Conservation (phyloP, 2,888 invertebrate genomes). For the Busseola fusca region DNA sequence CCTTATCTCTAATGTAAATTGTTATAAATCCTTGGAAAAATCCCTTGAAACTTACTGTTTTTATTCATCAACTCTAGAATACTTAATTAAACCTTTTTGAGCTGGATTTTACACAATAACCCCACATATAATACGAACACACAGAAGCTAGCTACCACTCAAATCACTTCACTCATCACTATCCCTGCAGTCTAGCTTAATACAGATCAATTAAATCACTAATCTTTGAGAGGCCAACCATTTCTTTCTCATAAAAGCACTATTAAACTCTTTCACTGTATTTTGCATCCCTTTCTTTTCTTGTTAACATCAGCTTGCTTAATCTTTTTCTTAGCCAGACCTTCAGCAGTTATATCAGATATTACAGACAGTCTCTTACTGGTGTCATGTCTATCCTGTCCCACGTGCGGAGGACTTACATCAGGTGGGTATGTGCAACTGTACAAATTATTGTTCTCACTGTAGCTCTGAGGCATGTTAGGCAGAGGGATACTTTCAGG, state of each 20-base stretch:
- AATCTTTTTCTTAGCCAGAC: conserved; percentile 81
- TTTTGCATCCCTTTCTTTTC: conserved; percentile 85
- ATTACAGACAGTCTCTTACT: conserved; percentile 84
- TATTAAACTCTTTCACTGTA: conserved; percentile 73
- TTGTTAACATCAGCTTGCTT: conserved; percentile 82
- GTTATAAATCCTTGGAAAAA: conserved; percentile 38
- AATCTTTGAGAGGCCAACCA: conserved; percentile 45
- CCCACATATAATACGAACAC: conserved; percentile 20
- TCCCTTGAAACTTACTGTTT: conserved; percentile 19
- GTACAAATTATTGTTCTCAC: conserved; percentile 84
- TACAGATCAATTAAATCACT: conserved; percentile 38
- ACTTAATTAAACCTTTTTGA: conserved; percentile 24
- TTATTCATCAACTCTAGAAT: conserved; percentile 3
- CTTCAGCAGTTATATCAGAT: conserved; percentile 85
- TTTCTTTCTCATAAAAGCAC: conserved; percentile 17
- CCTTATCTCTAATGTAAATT: conserved; percentile 21
- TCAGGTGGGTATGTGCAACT: conserved; percentile 80
- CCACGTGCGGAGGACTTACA: conserved; percentile 56
- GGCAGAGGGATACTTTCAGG: conserved; percentile 65
- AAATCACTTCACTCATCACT: conserved; percentile 19
- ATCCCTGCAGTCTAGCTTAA: conserved; percentile 16
- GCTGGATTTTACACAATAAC: conserved; percentile 27
- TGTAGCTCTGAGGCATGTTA: conserved; percentile 80
- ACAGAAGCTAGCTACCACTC: conserved; percentile 18
- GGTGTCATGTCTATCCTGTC: conserved; percentile 70